Evolutionary conservation across 2,113 vertebrate genomes (phyloP), one percentile per base, ranked within the genome.

Genomic region (Sapajus apella): DNA sequence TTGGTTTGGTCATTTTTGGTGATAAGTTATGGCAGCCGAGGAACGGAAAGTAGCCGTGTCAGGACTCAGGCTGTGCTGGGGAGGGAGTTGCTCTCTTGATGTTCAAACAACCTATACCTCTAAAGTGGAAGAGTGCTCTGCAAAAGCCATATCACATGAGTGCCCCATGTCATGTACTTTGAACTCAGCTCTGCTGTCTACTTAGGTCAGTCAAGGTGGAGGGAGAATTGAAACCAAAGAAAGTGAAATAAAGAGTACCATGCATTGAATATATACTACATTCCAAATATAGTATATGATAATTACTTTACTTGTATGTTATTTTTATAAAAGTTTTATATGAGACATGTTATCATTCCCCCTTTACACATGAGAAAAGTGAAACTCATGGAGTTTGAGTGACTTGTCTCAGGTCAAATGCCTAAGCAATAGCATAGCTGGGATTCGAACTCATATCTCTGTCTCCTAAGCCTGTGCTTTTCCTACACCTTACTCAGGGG

Each of bases 291-390:
- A 50, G 37, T 32, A 8, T 18, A 10, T 4, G 5, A 43, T 30
- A 75, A 27, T 6, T 43, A 56, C 75, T 94, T 91, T 66, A 12
- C 45, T 66, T 85, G n/a, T 0, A 43, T 40, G 25, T 11, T 45
- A 47, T 84, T 93, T 90, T 82, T 30, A 56, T 37, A 72, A 18
- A 84, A 66, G 32, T 55, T 47, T 96, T n/a, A 16, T 27, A 27
- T 8, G 12, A 37, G 40, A 11, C 3, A 37, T 72, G 8, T 68
- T 20, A 43, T n/a, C n/a, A 40, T n/a, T 91, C 32, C 18, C 18
- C 50, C 92, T 92, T 73, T 27, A 40, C 52, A 77, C 47, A 30
- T 25, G 35, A 43, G 75, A 61, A 83, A n/a, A 82, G 7, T 25
- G 45, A 89, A 50, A 27, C 16, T 79, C 12, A 13, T 7, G 21